phyloP scores from a whole-genome alignment of 2,797 vertebrate genomes.

The Darevskia nairensis region DNA sequence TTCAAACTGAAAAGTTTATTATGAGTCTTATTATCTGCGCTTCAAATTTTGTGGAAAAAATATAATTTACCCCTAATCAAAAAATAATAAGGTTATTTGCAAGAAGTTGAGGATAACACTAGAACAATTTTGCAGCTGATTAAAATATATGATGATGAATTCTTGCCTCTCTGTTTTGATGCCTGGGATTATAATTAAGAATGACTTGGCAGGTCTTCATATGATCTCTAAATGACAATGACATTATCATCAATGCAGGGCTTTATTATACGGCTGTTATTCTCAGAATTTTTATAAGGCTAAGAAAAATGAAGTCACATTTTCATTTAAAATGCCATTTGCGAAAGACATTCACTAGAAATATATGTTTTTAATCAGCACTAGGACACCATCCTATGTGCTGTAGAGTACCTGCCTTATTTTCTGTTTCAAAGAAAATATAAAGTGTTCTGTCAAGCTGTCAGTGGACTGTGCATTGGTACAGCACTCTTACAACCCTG shows the following conservation, averaged over 20 bases:
- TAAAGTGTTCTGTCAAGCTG: neutral
- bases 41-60: slow-evolving; percentile 49
- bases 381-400: neutral
- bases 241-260: slow-evolving; percentile 50
- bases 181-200: slow-evolving; percentile 65
- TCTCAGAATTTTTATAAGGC: slow-evolving; percentile 32
- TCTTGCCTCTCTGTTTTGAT: slow-evolving; percentile 63
- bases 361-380: neutral
- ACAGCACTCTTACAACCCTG: neutral
- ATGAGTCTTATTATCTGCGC: slow-evolving; percentile 51
- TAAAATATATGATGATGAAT: slow-evolving; percentile 63
- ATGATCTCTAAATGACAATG: slow-evolving; percentile 57
- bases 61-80: slow-evolving; percentile 57
- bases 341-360: neutral
- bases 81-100: slow-evolving; percentile 66
- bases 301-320: slow-evolving; percentile 14
- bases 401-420: neutral
- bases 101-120: slow-evolving; percentile 60
- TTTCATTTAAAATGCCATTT: slow-evolving; percentile 28
- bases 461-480: neutral
- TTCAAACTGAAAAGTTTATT: slow-evolving; percentile 67
- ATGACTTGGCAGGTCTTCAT: slow-evolving; percentile 50
- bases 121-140: slow-evolving; percentile 64
- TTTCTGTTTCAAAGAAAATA: slow-evolving; percentile 2
- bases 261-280: slow-evolving; percentile 39